phyloP scores from a whole-genome alignment of 2,113 vertebrate genomes.

The Atherinomorus stipes region DNA sequence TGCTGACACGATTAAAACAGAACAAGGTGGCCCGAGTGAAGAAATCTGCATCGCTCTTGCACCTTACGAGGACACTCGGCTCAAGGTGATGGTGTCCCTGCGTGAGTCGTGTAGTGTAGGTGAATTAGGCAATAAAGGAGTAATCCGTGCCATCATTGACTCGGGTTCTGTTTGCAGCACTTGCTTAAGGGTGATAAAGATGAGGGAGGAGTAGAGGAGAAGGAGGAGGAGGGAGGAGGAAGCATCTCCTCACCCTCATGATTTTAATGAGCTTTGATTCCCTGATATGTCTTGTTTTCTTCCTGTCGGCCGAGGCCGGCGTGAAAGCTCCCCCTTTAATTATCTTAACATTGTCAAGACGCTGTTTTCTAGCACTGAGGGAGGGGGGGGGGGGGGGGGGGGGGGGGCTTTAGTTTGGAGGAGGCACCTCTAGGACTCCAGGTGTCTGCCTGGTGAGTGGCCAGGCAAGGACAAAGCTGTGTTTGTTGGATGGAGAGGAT shows the following conservation, averaged over 20 bases:
- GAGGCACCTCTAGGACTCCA: conserved; percentile 72
- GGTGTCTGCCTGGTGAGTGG: conserved; percentile 80
- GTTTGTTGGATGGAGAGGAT: conserved; percentile 80
- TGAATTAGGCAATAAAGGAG: conserved; percentile 74
- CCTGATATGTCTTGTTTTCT: conserved; percentile 67
- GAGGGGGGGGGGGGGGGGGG: not conserved
- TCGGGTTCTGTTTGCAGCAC: conserved; percentile 60
- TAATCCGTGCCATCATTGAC: conserved; percentile 71
- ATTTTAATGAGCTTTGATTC: conserved; percentile 77
- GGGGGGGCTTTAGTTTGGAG: conserved; percentile 64
- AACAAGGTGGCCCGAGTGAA: conserved; percentile 59
- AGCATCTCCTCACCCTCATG: conserved; percentile 64
- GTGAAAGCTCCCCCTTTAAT: conserved; percentile 68
- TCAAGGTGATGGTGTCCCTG: conserved; percentile 70
- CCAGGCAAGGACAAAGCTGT: conserved; percentile 84
- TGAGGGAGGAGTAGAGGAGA: conserved; percentile 40
- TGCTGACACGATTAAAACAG: conserved; percentile 77
- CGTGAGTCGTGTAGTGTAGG: conserved; percentile 54
- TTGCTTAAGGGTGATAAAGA: conserved; percentile 71
- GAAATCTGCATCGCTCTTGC: conserved; percentile 60
- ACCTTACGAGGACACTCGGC: conserved; percentile 50
- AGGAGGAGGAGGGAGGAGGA: conserved; percentile 19
- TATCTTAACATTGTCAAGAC: conserved; percentile 58
- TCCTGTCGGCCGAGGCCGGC: conserved; percentile 53
- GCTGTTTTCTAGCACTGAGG: conserved; percentile 52